Base-by-base conservation (phyloP, 1,140 invertebrate genomes). In the Neomicropteryx cornuta region DNA sequence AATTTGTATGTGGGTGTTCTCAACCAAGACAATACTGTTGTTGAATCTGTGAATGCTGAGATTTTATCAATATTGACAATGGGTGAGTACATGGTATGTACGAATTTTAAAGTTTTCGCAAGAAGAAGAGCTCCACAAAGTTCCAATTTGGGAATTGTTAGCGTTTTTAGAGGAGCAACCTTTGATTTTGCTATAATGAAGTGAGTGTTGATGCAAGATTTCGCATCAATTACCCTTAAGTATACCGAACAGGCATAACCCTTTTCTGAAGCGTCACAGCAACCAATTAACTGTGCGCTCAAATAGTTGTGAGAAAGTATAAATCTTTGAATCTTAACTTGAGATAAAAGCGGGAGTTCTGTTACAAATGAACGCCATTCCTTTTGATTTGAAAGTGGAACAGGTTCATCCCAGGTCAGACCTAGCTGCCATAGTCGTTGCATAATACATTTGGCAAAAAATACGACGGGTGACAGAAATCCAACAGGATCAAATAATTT, bases 11-110 rank as follows among this genome's bases (percentile, higher is more conserved):
- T 54, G 8, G 32, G 36, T 19, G 42, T 48, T 3, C 35, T 37
- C 18, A 63, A 34, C 59, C 62, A 66, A 21, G 43, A 29, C 18
- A 65, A 31, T 6, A 56, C 54, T 11, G 64, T 58, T 1, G 49
- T 59, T 1, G 59, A 63, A 41, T 68, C 60, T 1, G 50, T 53
- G 55, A 55, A 66, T 42, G 55, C 57, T 31, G 36, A 51, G 3
- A 52, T 35, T 13, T 35, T 18, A 6, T 46, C 33, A 4, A 40
- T 22, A n/a, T 29, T 4, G 16, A 44, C 27, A 18, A 39, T 38
- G 23, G 45, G 32, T 47, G 11, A 52, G 56, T 32, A 35, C 28
- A 32, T 34, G 18, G n/a, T n/a, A n/a, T n/a, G n/a, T n/a, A 43
- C 20, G 17, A 43, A 16, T 20, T 37, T 17, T 5, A 55, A 5